Evolutionary conservation across 2,113 vertebrate species (phyloP).

Genomic region (Lepisosteus oculatus): DNA sequence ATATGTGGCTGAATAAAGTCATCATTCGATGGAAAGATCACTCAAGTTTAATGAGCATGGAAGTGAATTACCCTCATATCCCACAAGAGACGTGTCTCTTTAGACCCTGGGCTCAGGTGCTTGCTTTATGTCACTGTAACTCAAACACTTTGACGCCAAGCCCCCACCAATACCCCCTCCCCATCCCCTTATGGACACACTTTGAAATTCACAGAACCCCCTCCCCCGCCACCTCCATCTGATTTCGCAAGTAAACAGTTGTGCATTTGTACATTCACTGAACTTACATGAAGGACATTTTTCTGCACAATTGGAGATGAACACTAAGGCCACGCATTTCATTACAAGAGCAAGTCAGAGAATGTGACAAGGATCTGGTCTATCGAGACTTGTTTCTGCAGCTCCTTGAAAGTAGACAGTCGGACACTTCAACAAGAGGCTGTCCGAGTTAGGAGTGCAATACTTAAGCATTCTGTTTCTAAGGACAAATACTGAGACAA

Average conservation of each 20-base stretch:
- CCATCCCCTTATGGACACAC: slow-evolving; percentile 9
- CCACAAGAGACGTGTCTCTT: slow-evolving; percentile 18
- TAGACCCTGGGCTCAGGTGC: slow-evolving; percentile 18
- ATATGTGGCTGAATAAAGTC: background rate
- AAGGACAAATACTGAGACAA: no score
- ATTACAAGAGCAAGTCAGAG: no score
- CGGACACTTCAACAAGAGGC: no score
- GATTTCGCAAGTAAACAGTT: background rate
- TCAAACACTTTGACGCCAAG: slow-evolving; percentile 3
- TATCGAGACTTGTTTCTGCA: no score
- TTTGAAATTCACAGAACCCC: background rate
- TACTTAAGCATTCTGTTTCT: no score
- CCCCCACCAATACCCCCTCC: background rate
- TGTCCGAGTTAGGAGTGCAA: no score
- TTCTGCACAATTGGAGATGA: no score
- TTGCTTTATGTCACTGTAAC: slow-evolving; percentile 8
- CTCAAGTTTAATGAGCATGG: slow-evolving; percentile 15
- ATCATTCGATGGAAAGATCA: background rate
- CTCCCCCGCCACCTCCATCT: background rate
- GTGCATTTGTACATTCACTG: no score
- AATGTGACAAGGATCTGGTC: no score
- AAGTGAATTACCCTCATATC: slow-evolving; percentile 1
- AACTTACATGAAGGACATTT: no score
- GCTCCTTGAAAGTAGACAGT: no score
- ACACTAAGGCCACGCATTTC: no score